Evolutionary conservation across 2,797 vertebrate species (phyloP).

Genomic region (Xenentodon cancila): DNA sequence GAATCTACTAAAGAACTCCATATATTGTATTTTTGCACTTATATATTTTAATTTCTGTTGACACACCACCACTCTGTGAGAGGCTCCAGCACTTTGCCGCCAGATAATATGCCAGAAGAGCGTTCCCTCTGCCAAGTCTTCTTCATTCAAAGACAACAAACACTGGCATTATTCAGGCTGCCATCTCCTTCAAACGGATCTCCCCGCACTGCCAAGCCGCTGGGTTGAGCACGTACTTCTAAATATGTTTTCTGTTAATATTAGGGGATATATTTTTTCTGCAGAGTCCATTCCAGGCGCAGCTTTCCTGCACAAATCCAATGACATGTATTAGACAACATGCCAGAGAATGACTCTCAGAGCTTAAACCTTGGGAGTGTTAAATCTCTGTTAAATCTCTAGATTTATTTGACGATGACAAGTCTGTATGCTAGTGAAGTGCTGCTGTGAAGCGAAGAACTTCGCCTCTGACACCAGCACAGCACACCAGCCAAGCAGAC

Average conservation of each 20-base stretch:
- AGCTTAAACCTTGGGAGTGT: conserved; percentile 21
- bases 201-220: conserved; percentile 51
- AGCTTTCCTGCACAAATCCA: conserved; percentile 19
- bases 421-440: conserved; percentile 36
- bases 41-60: no score
- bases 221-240: conserved; percentile 49
- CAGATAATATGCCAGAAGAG: conserved; percentile 69
- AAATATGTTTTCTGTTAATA: conserved; percentile 60
- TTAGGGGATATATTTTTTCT: conserved; percentile 41
- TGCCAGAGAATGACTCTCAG: conserved; percentile 29
- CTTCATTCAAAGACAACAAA: conserved; percentile 75
- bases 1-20: conserved; percentile 55
- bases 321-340: conserved; percentile 28
- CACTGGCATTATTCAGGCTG: conserved; percentile 73
- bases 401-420: conserved; percentile 40
- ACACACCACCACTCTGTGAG: conserved; percentile 31
- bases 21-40: conserved; percentile 25
- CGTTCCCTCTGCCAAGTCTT: conserved; percentile 65
- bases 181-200: conserved; percentile 63
- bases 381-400: conserved; percentile 25
- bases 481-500: conserved; percentile 29
- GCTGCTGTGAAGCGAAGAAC: conserved; percentile 36
- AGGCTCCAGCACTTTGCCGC: conserved; percentile 66
- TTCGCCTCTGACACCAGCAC: conserved; percentile 19
- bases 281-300: conserved; percentile 27